These are phyloP conservation scores for Centropus unirufus DNA, from an alignment of 2,113 vertebrate species.

Conservation along the genomic window DNA sequence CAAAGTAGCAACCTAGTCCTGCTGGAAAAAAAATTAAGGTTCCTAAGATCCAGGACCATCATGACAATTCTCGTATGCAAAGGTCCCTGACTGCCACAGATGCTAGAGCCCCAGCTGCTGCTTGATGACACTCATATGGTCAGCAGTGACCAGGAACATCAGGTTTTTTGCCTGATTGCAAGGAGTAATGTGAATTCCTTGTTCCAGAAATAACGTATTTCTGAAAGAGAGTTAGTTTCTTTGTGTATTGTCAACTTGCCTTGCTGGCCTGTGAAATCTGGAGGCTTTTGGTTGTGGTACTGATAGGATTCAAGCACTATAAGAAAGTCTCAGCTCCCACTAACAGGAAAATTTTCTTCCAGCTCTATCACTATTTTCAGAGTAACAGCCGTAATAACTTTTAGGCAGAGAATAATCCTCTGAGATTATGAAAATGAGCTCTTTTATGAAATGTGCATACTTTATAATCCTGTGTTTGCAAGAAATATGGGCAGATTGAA, in stretches of 20 bases:
- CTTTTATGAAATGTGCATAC: not conserved
- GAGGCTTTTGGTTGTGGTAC: not conserved
- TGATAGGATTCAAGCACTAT: not conserved
- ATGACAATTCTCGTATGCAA: not conserved
- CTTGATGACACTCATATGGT: fast-evolving
- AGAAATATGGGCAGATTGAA: not conserved
- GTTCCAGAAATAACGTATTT: fast-evolving
- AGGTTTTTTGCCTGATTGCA: not conserved
- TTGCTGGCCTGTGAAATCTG: not conserved
- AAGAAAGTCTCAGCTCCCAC: not conserved
- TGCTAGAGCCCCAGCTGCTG: not conserved
- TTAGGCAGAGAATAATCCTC: not conserved
- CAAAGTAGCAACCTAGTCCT: not conserved
- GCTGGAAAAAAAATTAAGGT: not conserved
- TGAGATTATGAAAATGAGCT: not conserved
- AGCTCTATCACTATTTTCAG: not conserved
- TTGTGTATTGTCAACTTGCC: not conserved
- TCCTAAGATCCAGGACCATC: not conserved
- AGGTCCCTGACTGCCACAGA: not conserved
- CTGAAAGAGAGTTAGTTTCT: not conserved
- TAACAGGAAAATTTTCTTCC: not conserved
- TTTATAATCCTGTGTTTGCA: not conserved
- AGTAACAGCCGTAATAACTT: not conserved
- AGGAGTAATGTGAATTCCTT: not conserved
- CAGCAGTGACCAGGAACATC: not conserved